Evolutionary conservation across 2,888 invertebrate species (phyloP), one percentile per base, ranked within the genome.

Genomic region (Colostygia pectinataria): DNA sequence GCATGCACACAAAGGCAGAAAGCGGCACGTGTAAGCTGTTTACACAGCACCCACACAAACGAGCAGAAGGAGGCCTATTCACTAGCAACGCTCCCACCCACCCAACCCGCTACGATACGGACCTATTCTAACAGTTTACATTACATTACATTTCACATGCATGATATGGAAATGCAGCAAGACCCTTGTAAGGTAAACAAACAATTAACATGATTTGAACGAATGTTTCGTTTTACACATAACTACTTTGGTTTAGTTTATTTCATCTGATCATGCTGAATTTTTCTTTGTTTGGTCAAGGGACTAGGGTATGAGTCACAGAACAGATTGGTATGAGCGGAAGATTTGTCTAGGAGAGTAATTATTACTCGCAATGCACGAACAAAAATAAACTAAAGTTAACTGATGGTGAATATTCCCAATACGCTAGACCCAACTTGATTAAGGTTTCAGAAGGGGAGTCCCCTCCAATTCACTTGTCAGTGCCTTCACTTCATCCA

Each of bases 21-120:
- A 33, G 32, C 65, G 77, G 70, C 78, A 76, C 78, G 78, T 78
- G 77, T 77, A 78, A 77, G 68, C 63, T 53, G 68, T 55, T 40
- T 55, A 57, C 51, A 57, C 49, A n/a, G 57, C 39, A 65, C 57
- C 51, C 63, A 59, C 74, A 63, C 69, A 67, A 61, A 55, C 51
- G 57, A 36, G 38, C 57, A 62, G 31, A 40, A 42, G 36, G 57
- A 57, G 60, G 54, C 59, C 55, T 65, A 67, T 66, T 63, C 68
- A 39, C 50, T 51, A 34, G 43, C 48, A 20, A 6, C 4, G 20
- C 20, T 6, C 20, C 20, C 20, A 20, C 20, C 20, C 20, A 18
- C 18, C 18, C 4, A 20, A 20, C 20, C 6, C 20, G 20, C 20
- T 47, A 38, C 53, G 37, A 28, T 37, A 49, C 46, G 20, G 33